Evolutionary conservation across 2,888 invertebrate genomes (phyloP), one percentile per base, ranked within the genome.

Genomic region (Silvanus unidentatus): DNA sequence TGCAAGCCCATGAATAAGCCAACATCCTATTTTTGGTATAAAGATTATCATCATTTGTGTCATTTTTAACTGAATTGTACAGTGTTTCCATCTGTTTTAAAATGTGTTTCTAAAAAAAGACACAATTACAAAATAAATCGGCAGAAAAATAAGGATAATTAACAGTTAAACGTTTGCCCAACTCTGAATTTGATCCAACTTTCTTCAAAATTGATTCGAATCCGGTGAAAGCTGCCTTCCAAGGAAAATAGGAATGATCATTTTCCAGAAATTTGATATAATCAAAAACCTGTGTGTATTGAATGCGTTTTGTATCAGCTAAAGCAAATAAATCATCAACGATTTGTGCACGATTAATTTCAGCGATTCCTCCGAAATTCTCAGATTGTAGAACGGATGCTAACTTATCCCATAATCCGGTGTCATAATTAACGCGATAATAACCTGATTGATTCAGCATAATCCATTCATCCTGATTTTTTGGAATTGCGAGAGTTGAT

Each of bases 251-350:
- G 9, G 82, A 77, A 0, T 68, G 75, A 66, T 88, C 88, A 10
- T 77, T 71, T 42, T 72, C 68, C 45, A 94, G 72, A 72, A 88
- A 94, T 1, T 76, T 73, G 0, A 85, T 73, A 11, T 87, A 74
- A 13, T 77, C 72, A 35, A 93, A 74, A 0, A 85, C 80, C 10
- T 76, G 66, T 0, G 70, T 65, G 60, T 87, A 87, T 1, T 67
- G 59, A 45, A 86, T 70, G 12, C 77, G 56, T 1, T 79, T 79
- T 6, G 81, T 77, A 30, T 84, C 76, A 9, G 87, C 88, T 44
- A 86, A 75, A 69, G 82, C 82, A 54, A 86, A 74, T 1, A 84
- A 76, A 67, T 95, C 94, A 60, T 93, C 86, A 9, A 94, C 78
- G 28, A 85, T 76, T 75, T 79, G 88, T 3, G 88, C 89, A 57